Base-by-base conservation (phyloP, 2,888 invertebrate species). In the Drosophila infuscata region DNA sequence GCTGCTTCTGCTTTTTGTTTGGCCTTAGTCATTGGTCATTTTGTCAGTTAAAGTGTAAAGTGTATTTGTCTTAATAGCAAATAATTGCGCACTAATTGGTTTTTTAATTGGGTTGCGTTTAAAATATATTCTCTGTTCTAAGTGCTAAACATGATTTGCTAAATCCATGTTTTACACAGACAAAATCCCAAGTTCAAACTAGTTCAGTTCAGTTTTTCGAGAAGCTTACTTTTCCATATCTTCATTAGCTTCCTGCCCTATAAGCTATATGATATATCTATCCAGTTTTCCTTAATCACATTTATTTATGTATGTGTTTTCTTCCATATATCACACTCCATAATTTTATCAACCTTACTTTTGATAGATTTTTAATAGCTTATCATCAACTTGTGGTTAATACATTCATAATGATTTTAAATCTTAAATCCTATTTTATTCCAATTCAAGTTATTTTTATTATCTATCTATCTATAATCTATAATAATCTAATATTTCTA, bases 41-140 rank as follows among this genome's bases (percentile, higher is more conserved):
- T 49, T 57, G 41, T 46, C 68, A 41, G 32, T 43, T 65, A 51
- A 64, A 64, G 57, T 46, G 53, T 49, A 1, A 61, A 65, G 64
- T 82, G 73, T 60, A 68, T 63, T 74, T 53, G 64, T 54, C 69
- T 76, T 83, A 79, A 89, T 79, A 65, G 65, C 70, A 73, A 81
- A 89, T 87, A 89, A 89, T 89, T 89, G 82, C 77, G 54, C 59
- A 49, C 71, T 77, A 84, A 84, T 84, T 81, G 84, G 71, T 65
- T 65, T 60, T 51, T 38, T 77, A 84, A 88, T 84, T 84, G 74
- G 63, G 54, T 46, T 53, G 25, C 46, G 7, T 46, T 46, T 25
- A 15, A 46, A 46, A 25, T 25, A 25, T 8, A 15, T 8, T 3
- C 3, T 25, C 25, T 3, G 25, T 1, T 15, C 15, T 15, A 20